Evolutionary conservation across 2,888 invertebrate genomes (phyloP).

Genomic region (Dryocosmus kuriphilus): DNA sequence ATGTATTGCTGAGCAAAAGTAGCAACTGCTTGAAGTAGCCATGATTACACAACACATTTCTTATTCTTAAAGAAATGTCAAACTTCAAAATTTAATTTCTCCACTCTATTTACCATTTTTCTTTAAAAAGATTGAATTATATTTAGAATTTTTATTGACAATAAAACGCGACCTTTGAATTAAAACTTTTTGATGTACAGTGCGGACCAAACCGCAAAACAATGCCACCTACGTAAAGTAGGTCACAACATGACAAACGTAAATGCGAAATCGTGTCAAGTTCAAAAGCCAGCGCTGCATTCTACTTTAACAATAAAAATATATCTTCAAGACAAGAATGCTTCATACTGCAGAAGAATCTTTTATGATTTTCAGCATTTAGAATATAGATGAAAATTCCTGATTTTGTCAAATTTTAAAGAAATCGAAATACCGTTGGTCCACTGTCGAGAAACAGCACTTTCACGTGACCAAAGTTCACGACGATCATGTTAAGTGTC

Average conservation of each 20-base stretch:
- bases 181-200: background rate
- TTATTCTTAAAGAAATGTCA: background rate
- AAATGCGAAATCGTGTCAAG: constrained; percentile 37
- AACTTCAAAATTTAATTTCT: background rate
- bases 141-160: background rate
- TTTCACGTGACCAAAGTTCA: constrained; percentile 1
- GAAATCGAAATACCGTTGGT: background rate
- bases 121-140: background rate
- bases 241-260: constrained; percentile 22
- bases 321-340: background rate
- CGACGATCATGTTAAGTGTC: constrained; percentile 12
- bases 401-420: background rate
- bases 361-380: background rate
- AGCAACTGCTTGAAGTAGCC: background rate
- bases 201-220: constrained; percentile 20
- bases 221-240: constrained; percentile 16
- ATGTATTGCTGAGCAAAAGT: constrained; percentile 13
- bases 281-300: background rate
- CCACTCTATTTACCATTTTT: background rate
- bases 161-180: background rate
- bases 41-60: background rate
- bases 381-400: too few relatives aligned
- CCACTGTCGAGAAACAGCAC: background rate
- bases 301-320: constrained; percentile 23
- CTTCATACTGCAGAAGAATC: too few relatives aligned